Evolutionary conservation across 2,113 vertebrate species (phyloP).

Genomic region (Lontra canadensis): DNA sequence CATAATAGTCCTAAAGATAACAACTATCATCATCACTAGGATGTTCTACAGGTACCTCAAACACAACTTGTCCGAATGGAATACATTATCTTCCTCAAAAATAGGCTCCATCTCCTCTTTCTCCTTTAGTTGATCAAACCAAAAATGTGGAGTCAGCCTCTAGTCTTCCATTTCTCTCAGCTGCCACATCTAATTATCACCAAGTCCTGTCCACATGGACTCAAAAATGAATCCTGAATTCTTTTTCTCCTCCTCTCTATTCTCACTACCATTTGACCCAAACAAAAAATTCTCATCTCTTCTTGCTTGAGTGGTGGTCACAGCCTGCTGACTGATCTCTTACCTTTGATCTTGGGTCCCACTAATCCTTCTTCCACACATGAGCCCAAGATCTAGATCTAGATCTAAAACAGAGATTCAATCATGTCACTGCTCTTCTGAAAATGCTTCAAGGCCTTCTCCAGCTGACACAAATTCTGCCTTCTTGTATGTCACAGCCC

Average conservation of each 20-base stretch:
- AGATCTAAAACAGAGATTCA: background rate
- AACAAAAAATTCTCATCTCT: background rate
- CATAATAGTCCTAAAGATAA: background rate
- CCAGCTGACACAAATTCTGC: background rate
- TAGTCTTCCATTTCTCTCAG: background rate
- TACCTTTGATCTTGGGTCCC: background rate
- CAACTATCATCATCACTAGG: background rate
- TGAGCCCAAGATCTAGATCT: background rate
- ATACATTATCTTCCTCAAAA: background rate
- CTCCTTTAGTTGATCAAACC: background rate
- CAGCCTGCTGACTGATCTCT: background rate
- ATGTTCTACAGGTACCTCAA: background rate
- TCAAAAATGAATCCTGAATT: background rate
- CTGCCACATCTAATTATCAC: background rate
- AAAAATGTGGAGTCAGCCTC: background rate
- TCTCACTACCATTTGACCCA: background rate
- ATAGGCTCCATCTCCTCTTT: background rate
- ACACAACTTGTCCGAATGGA: background rate
- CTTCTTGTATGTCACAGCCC: background rate
- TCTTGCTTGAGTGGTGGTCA: background rate
- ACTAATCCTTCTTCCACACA: background rate
- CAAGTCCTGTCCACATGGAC: background rate
- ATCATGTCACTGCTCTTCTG: background rate
- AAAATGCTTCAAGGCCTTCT: background rate
- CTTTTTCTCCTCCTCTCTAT: background rate